phyloP scores from a whole-genome alignment of 2,888 invertebrate genomes.

The Odontocolon sp. region DNA sequence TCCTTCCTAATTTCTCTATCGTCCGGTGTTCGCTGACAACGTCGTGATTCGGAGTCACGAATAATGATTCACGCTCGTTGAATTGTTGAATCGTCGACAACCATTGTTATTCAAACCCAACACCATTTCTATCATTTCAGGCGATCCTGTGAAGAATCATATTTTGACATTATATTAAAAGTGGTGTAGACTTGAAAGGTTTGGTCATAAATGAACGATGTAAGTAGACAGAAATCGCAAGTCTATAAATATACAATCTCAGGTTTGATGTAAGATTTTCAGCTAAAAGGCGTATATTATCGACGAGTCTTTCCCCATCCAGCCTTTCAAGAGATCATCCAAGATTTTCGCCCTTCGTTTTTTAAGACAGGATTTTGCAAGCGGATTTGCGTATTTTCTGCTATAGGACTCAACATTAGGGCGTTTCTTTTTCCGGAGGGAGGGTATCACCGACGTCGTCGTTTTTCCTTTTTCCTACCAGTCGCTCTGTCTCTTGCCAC shows the following conservation, averaged over 20 bases:
- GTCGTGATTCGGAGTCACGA: no score
- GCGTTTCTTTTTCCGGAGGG: slow-evolving; percentile 14
- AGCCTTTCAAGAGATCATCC: slow-evolving; percentile 66
- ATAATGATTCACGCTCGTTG: no score
- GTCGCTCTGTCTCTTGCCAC: slow-evolving; percentile 20
- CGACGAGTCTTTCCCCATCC: slow-evolving; percentile 11
- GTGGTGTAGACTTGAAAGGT: no score
- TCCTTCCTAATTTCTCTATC: not conserved
- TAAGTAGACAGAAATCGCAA: no score
- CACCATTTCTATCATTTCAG: no score
- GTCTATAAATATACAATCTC: no score
- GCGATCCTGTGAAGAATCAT: no score
- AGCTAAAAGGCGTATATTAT: slow-evolving; percentile 22
- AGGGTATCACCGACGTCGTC: slow-evolving; percentile 39
- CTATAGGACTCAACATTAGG: slow-evolving; percentile 60
- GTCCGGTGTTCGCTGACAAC: no score
- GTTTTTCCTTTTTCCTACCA: slow-evolving; percentile 9
- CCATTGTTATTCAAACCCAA: no score
- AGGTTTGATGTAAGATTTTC: not conserved
- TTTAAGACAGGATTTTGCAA: slow-evolving; percentile 72
- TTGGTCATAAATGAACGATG: no score
- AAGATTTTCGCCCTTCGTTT: slow-evolving; percentile 70
- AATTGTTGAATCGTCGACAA: no score
- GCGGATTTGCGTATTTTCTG: slow-evolving; percentile 72
- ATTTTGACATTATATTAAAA: no score